A percentile compares a stretch with the other conserved stretches of the same genome.
Evolutionary conservation across 2,888 invertebrate genomes (phyloP).

Genomic region (Hoplodrina blanda): DNA sequence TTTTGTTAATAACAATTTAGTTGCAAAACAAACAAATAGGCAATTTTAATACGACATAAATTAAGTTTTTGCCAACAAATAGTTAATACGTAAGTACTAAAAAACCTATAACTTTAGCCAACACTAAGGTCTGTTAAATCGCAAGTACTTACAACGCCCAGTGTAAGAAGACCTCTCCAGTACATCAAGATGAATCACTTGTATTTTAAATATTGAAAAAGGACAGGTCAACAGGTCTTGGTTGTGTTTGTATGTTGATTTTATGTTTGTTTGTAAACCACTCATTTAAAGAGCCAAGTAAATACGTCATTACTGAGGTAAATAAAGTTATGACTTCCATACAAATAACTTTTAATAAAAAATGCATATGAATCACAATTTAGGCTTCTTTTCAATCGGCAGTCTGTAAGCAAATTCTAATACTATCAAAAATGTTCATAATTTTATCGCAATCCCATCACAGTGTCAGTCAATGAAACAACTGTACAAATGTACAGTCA

Average conservation of each 20-base stretch:
- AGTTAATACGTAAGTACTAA: slow-evolving; percentile 15
- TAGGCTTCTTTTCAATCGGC: not conserved
- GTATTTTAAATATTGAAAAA: slow-evolving; percentile 36
- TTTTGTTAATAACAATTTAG: slow-evolving; percentile 8
- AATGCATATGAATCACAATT: slow-evolving; percentile 17
- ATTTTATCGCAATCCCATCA: too few relatives aligned
- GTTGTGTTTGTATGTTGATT: slow-evolving; percentile 23
- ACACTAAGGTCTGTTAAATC: slow-evolving; percentile 20
- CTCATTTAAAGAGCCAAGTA: slow-evolving; percentile 24
- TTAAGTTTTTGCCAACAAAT: slow-evolving; percentile 24
- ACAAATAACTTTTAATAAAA: slow-evolving; percentile 15
- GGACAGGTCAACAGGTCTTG: slow-evolving; percentile 27
- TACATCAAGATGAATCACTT: slow-evolving; percentile 21
- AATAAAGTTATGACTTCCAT: slow-evolving; percentile 23
- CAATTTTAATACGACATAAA: slow-evolving; percentile 21
- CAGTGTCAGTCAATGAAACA: too few relatives aligned
- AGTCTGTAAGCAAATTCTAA: too few relatives aligned
- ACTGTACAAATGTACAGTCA: too few relatives aligned
- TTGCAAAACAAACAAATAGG: slow-evolving; percentile 10
- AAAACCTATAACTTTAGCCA: slow-evolving; percentile 28
- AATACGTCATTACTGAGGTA: slow-evolving; percentile 39
- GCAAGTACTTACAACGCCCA: slow-evolving; percentile 14
- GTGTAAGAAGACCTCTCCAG: slow-evolving; percentile 1
- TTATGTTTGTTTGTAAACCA: slow-evolving; percentile 44
- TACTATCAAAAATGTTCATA: too few relatives aligned